These are phyloP conservation scores for Polia nebulosa DNA, from an alignment of 2,888 invertebrate genomes.

Conservation along the genomic window DNA sequence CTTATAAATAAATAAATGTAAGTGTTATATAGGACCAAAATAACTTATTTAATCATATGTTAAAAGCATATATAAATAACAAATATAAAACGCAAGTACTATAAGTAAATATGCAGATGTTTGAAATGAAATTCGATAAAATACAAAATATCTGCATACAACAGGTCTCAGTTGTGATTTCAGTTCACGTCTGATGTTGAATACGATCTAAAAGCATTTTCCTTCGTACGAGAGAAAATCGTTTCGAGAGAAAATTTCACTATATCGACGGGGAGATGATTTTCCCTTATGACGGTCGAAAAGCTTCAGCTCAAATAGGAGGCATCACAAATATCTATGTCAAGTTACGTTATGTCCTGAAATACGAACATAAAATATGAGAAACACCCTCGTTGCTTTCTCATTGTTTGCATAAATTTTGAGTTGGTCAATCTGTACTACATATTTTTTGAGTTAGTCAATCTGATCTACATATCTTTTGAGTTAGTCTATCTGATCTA, in stretches of 20 bases:
- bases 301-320: conserved; percentile 11
- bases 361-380: neutral
- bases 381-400: neutral
- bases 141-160: conserved; percentile 12
- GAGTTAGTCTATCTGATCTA: neutral
- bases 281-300: conserved; percentile 24
- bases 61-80: too few relatives aligned
- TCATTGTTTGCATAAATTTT: neutral
- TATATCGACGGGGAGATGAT: conserved; percentile 21
- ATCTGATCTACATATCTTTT: neutral
- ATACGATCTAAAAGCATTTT: conserved; percentile 50
- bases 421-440: neutral
- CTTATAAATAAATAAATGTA: neutral
- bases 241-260: conserved; percentile 31
- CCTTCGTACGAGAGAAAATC: conserved; percentile 31
- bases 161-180: conserved; percentile 35
- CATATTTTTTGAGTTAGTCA: neutral
- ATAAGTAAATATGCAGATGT: neutral
- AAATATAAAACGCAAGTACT: neutral
- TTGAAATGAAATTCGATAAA: neutral
- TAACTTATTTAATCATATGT: too few relatives aligned
- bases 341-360: neutral
- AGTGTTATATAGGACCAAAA: neutral
- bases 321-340: neutral
- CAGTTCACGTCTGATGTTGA: conserved; percentile 35